A percentile compares a stretch with the other conserved stretches of the same genome.
These are phyloP conservation scores for Corynorhinus townsendii DNA, from an alignment of 2,113 vertebrate species.

Conservation along the genomic window DNA sequence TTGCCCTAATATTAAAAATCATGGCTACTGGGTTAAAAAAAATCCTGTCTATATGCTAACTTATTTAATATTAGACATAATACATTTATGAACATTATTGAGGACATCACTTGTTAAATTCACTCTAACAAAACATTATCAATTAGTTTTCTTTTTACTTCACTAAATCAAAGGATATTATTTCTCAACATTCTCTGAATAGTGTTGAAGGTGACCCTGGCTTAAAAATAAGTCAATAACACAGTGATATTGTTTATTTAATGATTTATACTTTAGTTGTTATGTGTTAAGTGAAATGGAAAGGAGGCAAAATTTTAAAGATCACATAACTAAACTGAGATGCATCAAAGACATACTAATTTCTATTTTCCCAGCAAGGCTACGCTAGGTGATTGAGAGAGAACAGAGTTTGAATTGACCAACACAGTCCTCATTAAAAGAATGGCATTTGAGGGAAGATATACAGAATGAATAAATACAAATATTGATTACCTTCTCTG, in stretches of 20 bases:
- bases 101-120: neutral
- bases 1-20: neutral
- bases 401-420: neutral
- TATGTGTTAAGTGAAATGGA: neutral
- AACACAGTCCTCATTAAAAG: neutral
- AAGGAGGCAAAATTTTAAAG: neutral
- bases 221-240: neutral
- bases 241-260: neutral
- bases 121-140: neutral
- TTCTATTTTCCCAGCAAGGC: neutral
- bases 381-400: neutral
- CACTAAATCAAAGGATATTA: neutral
- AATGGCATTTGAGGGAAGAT: neutral
- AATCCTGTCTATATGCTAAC: neutral
- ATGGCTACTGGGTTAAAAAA: neutral
- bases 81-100: neutral
- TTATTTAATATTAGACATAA: neutral
- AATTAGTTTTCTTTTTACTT: neutral
- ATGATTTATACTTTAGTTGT: neutral
- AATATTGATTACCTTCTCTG: neutral
- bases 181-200: neutral
- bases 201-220: neutral
- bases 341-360: neutral
- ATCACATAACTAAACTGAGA: neutral
- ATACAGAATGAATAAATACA: neutral